Evolutionary conservation across 2,888 invertebrate genomes (phyloP).

Genomic region (Ryuthela nishihirai): DNA sequence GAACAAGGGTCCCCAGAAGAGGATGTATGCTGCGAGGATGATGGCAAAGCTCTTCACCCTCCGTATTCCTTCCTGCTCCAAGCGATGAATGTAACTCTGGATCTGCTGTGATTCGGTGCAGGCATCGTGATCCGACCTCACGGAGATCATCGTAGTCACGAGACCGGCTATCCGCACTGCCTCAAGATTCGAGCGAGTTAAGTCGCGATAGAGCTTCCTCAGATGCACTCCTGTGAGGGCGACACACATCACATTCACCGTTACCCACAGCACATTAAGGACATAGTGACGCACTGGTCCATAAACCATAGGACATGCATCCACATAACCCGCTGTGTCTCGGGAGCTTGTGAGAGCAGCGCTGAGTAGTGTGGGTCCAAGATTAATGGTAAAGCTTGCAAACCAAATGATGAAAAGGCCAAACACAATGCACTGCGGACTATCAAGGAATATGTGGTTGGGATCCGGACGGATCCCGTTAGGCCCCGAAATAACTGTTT

Average conservation of each 20-base stretch:
- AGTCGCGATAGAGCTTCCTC: conserved; percentile 64
- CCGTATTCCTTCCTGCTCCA: conserved; percentile 70
- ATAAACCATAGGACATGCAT: conserved; percentile 78
- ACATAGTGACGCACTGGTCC: conserved; percentile 86
- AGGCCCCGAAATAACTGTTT: no score
- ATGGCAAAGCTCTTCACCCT: conserved; percentile 81
- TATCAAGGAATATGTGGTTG: conserved; percentile 61
- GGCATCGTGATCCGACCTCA: conserved; percentile 48
- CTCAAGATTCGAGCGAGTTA: conserved; percentile 75
- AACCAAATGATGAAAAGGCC: conserved; percentile 93
- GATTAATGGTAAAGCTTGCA: conserved; percentile 82
- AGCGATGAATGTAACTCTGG: conserved; percentile 69
- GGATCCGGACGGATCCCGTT: conserved; percentile 1
- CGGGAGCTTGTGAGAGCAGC: conserved; percentile 78
- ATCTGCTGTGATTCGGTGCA: conserved; percentile 47
- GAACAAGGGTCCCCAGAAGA: conserved; percentile 89
- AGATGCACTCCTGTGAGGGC: conserved; percentile 77
- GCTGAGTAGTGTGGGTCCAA: conserved; percentile 80
- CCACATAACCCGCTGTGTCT: conserved; percentile 63
- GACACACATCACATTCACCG: conserved; percentile 80
- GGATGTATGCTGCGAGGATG: conserved; percentile 75
- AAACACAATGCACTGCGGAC: conserved; percentile 83
- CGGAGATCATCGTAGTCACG: conserved; percentile 77
- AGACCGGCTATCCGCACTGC: conserved; percentile 76
- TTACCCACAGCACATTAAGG: conserved; percentile 84